A percentile compares a stretch with the other conserved stretches of the same genome.
These are phyloP conservation scores for Rhineura floridana DNA, from an alignment of 2,113 vertebrate species.

Conservation along the genomic window DNA sequence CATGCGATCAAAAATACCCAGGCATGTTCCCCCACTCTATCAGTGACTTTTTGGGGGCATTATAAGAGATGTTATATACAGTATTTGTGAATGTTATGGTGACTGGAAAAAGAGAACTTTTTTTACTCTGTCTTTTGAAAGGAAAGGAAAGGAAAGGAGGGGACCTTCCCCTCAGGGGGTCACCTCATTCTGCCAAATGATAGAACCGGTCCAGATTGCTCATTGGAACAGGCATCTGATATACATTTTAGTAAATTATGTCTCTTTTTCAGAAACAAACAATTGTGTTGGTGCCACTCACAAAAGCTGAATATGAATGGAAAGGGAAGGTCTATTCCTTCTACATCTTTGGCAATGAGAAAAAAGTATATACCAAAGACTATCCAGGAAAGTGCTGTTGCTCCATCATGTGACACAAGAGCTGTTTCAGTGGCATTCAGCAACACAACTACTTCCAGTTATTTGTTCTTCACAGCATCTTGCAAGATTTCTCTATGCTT, in stretches of 20 bases:
- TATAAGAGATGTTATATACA: background rate
- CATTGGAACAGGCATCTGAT: background rate
- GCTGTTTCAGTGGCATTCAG: no score
- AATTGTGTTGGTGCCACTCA: conserved; percentile 81
- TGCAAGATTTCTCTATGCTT: no score
- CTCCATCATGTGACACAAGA: conserved; percentile 15
- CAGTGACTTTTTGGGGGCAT: background rate
- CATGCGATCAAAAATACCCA: no score
- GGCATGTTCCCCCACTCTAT: no score
- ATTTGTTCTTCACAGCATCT: background rate
- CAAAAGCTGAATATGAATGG: conserved; percentile 78
- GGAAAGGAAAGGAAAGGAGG: background rate
- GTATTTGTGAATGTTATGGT: background rate
- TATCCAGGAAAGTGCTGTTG: conserved; percentile 81
- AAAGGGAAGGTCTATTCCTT: conserved; percentile 72
- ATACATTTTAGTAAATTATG: background rate
- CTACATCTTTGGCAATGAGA: conserved; percentile 81
- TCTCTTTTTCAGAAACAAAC: conserved; percentile 76
- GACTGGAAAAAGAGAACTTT: background rate
- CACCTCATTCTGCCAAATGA: no score
- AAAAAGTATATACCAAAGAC: conserved; percentile 71
- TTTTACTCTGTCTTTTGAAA: background rate
- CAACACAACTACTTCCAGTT: background rate
- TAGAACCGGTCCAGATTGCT: background rate
- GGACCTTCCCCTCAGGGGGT: no score